Evolutionary conservation across 2,888 invertebrate genomes (phyloP).

Genomic region (Aphodius granarius): DNA sequence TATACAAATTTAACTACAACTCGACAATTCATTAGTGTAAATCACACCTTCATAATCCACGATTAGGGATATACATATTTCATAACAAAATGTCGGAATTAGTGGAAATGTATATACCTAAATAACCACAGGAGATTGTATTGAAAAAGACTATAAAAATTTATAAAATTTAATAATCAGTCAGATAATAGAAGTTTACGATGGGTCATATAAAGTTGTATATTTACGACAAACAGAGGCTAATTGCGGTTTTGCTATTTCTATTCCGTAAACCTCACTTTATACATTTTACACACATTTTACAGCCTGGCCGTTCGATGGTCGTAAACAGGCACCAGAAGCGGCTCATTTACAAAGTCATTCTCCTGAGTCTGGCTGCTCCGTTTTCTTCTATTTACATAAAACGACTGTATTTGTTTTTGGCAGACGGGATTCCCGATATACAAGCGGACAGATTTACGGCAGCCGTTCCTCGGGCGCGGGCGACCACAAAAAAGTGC

Average conservation of each 20-base stretch:
- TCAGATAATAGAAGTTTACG: too few species aligned
- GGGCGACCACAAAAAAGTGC: not conserved
- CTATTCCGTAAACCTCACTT: not conserved
- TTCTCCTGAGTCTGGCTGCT: not conserved
- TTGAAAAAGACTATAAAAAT: too few species aligned
- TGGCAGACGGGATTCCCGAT: constrained; percentile 2
- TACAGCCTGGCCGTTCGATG: not conserved
- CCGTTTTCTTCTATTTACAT: constrained; percentile 1
- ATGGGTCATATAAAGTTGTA: too few species aligned
- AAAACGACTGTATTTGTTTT: constrained; percentile 10
- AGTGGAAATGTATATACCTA: too few species aligned
- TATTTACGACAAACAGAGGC: not conserved
- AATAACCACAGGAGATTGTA: too few species aligned
- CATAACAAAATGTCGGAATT: not conserved
- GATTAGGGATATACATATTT: not conserved
- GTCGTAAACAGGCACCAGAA: not conserved
- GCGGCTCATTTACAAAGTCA: not conserved
- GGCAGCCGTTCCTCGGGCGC: not conserved
- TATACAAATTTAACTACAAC: not conserved
- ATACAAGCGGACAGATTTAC: not conserved
- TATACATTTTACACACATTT: not conserved
- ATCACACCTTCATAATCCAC: not conserved
- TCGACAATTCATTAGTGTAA: not conserved
- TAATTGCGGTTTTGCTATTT: not conserved
- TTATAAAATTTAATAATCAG: too few species aligned